Evolutionary conservation across 2,797 vertebrate species (phyloP).

Genomic region (Acrocephalus scirpaceus): DNA sequence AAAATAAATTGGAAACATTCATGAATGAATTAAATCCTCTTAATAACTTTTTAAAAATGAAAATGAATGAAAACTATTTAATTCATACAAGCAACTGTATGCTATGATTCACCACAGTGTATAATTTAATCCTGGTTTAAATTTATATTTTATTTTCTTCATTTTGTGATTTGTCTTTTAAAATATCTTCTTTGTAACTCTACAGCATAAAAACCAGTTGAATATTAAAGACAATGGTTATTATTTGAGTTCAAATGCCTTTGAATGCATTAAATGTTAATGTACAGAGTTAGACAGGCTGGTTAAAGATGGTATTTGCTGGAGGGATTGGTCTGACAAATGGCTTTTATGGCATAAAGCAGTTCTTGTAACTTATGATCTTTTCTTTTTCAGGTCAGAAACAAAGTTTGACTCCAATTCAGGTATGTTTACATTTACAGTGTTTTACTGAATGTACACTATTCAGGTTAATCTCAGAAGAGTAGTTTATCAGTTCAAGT

Average conservation of each 20-base stretch:
- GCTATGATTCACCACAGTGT: neutral
- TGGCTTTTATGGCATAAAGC: conserved; percentile 33
- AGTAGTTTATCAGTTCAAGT: conserved; percentile 74
- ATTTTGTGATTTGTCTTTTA: neutral
- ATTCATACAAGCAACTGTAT: conserved; percentile 8
- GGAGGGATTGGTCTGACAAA: neutral
- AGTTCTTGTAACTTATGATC: conserved; percentile 46
- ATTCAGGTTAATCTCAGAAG: conserved; percentile 74
- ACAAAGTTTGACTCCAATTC: conserved; percentile 97
- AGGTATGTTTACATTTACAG: conserved; percentile 85
- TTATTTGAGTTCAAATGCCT: neutral
- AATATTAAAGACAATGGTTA: neutral
- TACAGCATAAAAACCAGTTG: neutral
- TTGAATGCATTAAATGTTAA: conserved; percentile 10
- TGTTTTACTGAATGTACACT: conserved; percentile 70
- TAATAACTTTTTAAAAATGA: conserved; percentile 57
- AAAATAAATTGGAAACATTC: conserved; percentile 61
- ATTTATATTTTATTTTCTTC: conserved; percentile 8
- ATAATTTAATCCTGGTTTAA: conserved; percentile 5
- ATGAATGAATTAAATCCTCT: conserved; percentile 50
- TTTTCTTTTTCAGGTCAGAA: conserved; percentile 86
- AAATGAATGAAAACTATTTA: conserved; percentile 52
- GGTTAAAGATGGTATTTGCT: neutral
- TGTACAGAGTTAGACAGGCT: neutral
- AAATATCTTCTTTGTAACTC: neutral